Evolutionary conservation across 2,888 invertebrate species (phyloP), one percentile per base, ranked within the genome.

Genomic region (Cantharis rufa): DNA sequence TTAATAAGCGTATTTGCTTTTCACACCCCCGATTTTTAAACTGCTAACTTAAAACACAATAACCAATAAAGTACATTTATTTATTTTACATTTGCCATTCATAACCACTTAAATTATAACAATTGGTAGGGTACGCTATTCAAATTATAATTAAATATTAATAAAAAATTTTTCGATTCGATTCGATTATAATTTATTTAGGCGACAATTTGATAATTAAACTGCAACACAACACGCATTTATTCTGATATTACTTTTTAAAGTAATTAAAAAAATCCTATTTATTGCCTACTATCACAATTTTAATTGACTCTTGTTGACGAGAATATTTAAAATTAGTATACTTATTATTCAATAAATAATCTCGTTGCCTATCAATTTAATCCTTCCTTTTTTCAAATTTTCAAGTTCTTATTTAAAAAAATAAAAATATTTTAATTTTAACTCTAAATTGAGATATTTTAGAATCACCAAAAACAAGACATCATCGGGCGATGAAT

Each of bases 1-100:
- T 71, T 78, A 74, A 78, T 78, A 78, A 78, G 78, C 78, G 78
- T 78, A 78, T 64, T 71, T 74, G 75, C 76, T 76, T 78, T 78
- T 74, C 76, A 64, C 78, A 70, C 78, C 78, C 16, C 62, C 64
- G 24, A 66, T 21, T 66, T 66, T 21, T 21, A 66, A 63, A 63
- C 15, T 63, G 24, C 11, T 13, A 66, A 66, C 18, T 66, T 66
- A 66, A 63, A 63, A 21, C 21, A 64, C 28, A 64, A 70, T 71
- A 64, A 66, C 64, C 3, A 66, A 66, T 21, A 66, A 66, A 66
- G 15, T 66, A 18, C 64, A 66, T 24, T 66, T 66, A 66, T 18
- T 21, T 66, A 18, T 18, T 66, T 66, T 66, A 66, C 64, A 66
- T 66, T 48, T 21, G 64, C 24, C 24, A 66, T 66, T 15, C 18